A percentile compares a stretch with the other conserved stretches of the same genome.
Conservation (phyloP, 1,140 invertebrate genomes). For the Apis cerana region DNA sequence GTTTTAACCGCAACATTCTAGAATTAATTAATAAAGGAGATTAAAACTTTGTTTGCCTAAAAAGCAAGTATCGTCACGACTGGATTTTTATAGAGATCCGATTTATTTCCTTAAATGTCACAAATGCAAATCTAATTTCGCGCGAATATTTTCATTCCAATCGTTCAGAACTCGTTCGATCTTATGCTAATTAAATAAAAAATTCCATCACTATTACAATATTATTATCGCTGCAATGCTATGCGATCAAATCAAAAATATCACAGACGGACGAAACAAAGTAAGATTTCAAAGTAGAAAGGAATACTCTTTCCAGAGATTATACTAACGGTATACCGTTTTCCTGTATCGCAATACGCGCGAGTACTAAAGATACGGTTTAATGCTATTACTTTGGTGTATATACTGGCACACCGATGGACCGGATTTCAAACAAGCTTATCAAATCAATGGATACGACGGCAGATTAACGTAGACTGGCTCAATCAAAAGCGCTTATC, state of each 20-base stretch:
- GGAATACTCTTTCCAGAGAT: neutral
- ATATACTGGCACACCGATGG: neutral
- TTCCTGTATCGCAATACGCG: neutral
- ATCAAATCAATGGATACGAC: slow-evolving; percentile 28
- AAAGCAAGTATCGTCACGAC: no score
- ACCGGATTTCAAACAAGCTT: slow-evolving; percentile 24
- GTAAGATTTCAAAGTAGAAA: neutral
- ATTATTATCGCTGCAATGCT: no score
- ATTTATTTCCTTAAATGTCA: no score
- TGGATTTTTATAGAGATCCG: no score
- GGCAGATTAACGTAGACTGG: slow-evolving; percentile 7
- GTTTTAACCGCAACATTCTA: no score
- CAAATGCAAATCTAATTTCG: no score
- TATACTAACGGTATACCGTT: neutral
- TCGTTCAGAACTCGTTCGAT: no score
- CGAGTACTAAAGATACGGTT: neutral
- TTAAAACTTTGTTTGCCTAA: no score
- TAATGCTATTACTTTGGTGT: neutral
- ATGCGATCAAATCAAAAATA: neutral
- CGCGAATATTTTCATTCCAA: no score
- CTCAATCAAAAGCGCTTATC: neutral
- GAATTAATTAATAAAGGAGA: no score
- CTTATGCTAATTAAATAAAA: no score
- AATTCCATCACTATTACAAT: no score
- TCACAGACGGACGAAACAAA: neutral